Evolutionary conservation across 2,797 vertebrate species (phyloP), one percentile per base, ranked within the genome.

Genomic region (Fistularia commersonii): DNA sequence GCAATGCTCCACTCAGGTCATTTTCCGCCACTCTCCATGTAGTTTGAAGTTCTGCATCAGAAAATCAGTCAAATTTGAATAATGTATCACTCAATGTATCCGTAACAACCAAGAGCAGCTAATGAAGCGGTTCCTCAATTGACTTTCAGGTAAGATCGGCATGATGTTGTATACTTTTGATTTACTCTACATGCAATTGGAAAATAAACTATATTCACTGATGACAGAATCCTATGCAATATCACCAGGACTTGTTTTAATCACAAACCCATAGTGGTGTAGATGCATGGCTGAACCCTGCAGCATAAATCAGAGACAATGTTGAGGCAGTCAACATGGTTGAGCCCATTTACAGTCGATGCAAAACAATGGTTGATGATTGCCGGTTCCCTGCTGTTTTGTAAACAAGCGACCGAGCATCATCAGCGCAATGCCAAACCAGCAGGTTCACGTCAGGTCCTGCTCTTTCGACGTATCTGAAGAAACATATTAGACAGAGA

Each of bases 281-380:
- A 10, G 40, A 70, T 54, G 51, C 59, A 50, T 58, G 51, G 45
- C 42, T 66, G 64, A 64, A 48, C 32, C 3, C 12, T 8, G 65
- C 49, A 77, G 14, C 59, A 31, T 69, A 64, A 62, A 47, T 61
- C 57, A 66, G 45, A 57, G 35, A 57, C 56, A 59, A 64, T 63
- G 63, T 57, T 58, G 72, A 75, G 55, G 64, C 40, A 36, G 51
- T 57, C 43, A 31, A 12, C 57, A 49, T 11, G 8, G 13, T 51
- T 60, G 13, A 48, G 41, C 33, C 48, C 36, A 39, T 11, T 51
- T 42, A 34, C 48, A 50, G 64, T 57, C 43, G 33, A 31, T 52
- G 11, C 33, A 23, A 47, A 43, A 68, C 50, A 66, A 68, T 49
- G 11, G 50, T 35, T 32, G 13, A 7, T 69, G 64, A 71, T 60